These are phyloP conservation scores for Drosophila colorata DNA, from an alignment of 2,888 invertebrate genomes.

Conservation along the genomic window DNA sequence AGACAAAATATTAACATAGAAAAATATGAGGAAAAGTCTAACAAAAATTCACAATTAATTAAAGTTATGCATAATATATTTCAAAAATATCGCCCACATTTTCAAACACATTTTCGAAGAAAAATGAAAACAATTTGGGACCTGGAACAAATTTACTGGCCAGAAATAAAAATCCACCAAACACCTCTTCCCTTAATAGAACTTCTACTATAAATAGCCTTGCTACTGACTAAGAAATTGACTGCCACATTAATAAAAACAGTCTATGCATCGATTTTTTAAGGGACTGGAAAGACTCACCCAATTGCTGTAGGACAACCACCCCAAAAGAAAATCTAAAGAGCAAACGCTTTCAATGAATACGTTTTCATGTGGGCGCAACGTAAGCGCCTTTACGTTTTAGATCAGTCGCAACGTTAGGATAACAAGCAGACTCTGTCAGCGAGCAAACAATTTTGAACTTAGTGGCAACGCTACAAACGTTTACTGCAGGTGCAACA, in stretches of 20 bases:
- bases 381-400: conserved; percentile 30
- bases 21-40: no score
- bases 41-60: no score
- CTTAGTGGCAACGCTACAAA: conserved; percentile 24
- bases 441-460: not conserved
- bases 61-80: no score
- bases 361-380: conserved; percentile 3
- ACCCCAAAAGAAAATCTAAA: conserved; percentile 21
- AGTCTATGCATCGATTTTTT: conserved; percentile 38
- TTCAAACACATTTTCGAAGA: no score
- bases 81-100: no score
- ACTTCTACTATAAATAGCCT: no score
- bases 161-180: no score
- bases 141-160: no score
- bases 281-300: conserved; percentile 7
- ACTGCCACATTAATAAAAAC: not conserved
- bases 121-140: no score
- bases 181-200: no score
- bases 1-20: no score
- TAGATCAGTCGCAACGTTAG: conserved; percentile 23
- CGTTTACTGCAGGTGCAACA: not conserved
- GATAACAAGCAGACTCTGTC: conserved; percentile 27
- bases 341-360: not conserved
- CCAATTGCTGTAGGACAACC: conserved; percentile 1
- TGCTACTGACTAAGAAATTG: not conserved